Percentiles rank a stretch among this genome's conserved stretches.
Conservation (phyloP, 2,113 vertebrate species). For the Terrapene triunguis region DNA sequence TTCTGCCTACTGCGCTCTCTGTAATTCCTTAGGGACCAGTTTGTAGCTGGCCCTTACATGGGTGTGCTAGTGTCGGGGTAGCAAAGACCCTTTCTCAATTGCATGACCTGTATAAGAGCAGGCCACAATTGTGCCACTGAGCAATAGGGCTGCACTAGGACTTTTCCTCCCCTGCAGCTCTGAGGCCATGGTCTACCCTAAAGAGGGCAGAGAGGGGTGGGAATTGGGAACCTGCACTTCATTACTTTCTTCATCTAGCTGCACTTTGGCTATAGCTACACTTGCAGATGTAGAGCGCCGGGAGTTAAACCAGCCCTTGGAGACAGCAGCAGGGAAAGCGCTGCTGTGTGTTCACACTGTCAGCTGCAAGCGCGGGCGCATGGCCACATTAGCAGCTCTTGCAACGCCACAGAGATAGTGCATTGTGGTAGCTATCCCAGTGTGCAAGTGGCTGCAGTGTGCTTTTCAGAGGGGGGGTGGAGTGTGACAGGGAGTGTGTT, state of each 20-base stretch:
- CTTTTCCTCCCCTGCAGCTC: background rate
- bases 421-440: no score
- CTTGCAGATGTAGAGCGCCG: no score
- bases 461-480: no score
- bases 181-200: background rate
- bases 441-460: no score
- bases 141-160: background rate
- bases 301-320: no score
- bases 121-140: background rate
- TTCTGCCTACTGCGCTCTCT: background rate
- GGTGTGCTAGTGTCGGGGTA: background rate
- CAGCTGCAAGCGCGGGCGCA: no score
- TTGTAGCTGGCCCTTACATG: background rate
- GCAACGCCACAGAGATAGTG: no score
- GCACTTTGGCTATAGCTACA: background rate
- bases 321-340: no score
- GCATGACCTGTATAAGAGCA: background rate
- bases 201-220: background rate
- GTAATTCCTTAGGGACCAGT: background rate
- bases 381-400: no score
- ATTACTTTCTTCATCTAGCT: accelerated
- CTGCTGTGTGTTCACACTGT: no score
- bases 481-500: no score
- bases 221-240: background rate
- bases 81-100: background rate